Percentiles rank a stretch among this genome's conserved stretches.
Evolutionary conservation across 1,140 invertebrate species (phyloP).

Genomic region (Asobara japonica): DNA sequence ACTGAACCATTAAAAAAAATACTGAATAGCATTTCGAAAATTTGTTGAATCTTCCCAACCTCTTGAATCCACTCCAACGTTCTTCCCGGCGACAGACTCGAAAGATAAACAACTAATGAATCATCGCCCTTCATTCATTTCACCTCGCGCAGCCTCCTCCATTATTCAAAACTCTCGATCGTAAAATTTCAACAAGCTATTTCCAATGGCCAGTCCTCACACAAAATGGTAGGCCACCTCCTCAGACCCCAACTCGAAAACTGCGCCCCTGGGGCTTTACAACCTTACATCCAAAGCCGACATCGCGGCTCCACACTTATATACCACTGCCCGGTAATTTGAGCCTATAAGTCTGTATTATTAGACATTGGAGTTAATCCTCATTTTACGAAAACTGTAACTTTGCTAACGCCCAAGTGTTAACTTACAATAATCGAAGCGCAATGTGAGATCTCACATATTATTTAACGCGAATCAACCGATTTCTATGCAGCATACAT

Average conservation of each 20-base stretch:
- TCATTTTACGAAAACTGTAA: too few relatives aligned
- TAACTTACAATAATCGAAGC: too few relatives aligned
- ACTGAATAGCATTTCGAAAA: too few relatives aligned
- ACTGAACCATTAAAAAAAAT: too few relatives aligned
- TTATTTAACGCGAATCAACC: too few relatives aligned
- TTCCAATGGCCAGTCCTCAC: background rate
- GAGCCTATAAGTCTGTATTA: background rate
- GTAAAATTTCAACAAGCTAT: background rate
- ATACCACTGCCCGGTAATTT: background rate
- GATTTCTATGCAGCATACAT: too few relatives aligned
- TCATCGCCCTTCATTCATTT: background rate
- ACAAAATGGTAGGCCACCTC: constrained; percentile 3
- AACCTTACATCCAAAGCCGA: background rate
- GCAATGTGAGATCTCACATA: too few relatives aligned
- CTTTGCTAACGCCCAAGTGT: too few relatives aligned
- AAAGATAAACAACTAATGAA: background rate
- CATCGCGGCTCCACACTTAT: background rate
- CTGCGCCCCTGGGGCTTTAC: background rate
- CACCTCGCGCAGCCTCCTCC: background rate
- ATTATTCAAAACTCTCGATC: background rate
- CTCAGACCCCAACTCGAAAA: background rate
- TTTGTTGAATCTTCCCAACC: too few relatives aligned
- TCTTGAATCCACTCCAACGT: background rate
- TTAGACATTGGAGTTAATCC: background rate
- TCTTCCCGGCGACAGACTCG: background rate